Percentiles rank a stretch among this genome's conserved stretches.
Evolutionary conservation across 37 sponge, comb jelly and placozoan species (phyloP).

Genomic region (Mnemiopsis leidyi): DNA sequence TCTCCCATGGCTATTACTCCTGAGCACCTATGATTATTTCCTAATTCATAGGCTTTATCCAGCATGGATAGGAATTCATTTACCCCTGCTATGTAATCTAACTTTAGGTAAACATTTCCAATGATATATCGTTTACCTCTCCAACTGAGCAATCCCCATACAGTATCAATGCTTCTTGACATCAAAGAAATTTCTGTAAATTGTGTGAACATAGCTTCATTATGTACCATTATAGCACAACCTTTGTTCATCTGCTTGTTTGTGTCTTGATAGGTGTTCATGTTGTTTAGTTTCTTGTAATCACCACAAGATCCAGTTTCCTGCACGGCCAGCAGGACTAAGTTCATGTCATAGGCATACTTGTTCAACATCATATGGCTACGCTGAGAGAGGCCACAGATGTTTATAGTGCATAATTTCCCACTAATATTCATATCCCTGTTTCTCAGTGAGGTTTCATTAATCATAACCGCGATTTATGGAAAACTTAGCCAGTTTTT

Average conservation of each 20-base stretch:
- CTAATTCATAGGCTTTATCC: background rate
- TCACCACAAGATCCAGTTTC: background rate
- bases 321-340: background rate
- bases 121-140: background rate
- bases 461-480: no score
- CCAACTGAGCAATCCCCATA: background rate
- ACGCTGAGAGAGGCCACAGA: background rate
- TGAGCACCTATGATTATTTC: background rate
- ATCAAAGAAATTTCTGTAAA: background rate
- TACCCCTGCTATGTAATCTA: background rate
- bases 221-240: no score
- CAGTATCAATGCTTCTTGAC: constrained; percentile 18
- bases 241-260: background rate
- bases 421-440: no score
- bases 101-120: background rate
- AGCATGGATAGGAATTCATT: background rate
- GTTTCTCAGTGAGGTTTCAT: no score
- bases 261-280: background rate
- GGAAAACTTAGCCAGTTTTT: no score
- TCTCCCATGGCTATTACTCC: background rate
- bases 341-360: background rate
- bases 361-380: background rate
- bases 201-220: no score
- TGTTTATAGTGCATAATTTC: background rate
- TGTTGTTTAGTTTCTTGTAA: background rate